These are phyloP conservation scores for Ctenosaura bakeri DNA, from an alignment of 2,797 vertebrate genomes.

Conservation along the genomic window DNA sequence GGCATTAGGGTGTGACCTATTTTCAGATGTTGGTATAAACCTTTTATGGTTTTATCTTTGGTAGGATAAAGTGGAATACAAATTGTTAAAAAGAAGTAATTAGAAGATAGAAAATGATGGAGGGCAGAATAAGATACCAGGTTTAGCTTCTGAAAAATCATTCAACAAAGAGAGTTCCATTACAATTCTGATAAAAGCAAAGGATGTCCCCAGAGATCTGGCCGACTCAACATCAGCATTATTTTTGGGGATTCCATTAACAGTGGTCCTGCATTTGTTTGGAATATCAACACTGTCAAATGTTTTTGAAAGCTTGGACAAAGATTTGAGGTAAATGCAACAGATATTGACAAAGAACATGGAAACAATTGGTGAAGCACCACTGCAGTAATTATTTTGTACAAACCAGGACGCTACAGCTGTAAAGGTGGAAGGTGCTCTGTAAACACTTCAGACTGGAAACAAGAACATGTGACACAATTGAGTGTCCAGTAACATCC, in stretches of 20 bases:
- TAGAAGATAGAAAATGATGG: slow-evolving; percentile 67
- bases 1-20: slow-evolving; percentile 75
- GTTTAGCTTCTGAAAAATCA: background rate
- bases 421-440: slow-evolving; percentile 80
- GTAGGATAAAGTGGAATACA: slow-evolving; percentile 70
- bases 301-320: slow-evolving; percentile 74
- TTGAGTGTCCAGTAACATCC: slow-evolving; percentile 76
- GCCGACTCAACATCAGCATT: slow-evolving; percentile 55
- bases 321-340: slow-evolving; percentile 41
- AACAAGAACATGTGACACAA: slow-evolving; percentile 85
- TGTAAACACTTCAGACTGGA: slow-evolving; percentile 79
- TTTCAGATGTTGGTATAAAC: slow-evolving; percentile 80
- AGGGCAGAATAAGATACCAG: background rate
- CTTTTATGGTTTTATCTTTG: slow-evolving; percentile 72
- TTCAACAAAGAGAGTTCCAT: background rate
- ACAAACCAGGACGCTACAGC: slow-evolving; percentile 83
- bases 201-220: background rate
- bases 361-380: slow-evolving; percentile 82
- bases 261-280: slow-evolving; percentile 82
- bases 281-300: background rate
- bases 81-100: slow-evolving; percentile 64
- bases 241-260: slow-evolving; percentile 84
- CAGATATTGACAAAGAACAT: slow-evolving; percentile 79
- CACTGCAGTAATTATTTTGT: slow-evolving; percentile 79
- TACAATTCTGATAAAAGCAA: background rate